Conservation (phyloP, 2,113 vertebrate genomes). For the Entomyzon cyanotis region DNA sequence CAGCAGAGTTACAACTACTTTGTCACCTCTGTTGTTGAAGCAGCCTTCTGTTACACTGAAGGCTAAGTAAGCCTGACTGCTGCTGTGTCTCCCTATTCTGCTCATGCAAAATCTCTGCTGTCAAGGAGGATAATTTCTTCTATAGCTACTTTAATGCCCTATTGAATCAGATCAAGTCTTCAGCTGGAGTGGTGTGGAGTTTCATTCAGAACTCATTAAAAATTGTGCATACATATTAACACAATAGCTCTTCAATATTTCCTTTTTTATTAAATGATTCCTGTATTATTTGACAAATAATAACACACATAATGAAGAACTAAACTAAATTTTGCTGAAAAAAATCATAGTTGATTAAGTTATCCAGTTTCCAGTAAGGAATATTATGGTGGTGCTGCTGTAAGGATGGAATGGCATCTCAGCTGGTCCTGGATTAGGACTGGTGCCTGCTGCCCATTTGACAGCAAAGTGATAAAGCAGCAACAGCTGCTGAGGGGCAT, state of each 20-base stretch:
- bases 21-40: background rate
- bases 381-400: background rate
- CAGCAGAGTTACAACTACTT: background rate
- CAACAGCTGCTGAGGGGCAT: constrained; percentile 20
- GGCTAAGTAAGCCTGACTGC: background rate
- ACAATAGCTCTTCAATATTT: background rate
- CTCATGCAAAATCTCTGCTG: background rate
- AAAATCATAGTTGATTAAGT: background rate
- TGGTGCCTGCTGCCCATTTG: background rate
- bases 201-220: background rate
- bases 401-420: background rate
- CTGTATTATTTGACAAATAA: background rate
- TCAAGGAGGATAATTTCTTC: background rate
- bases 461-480: background rate
- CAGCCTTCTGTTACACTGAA: background rate
- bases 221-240: background rate
- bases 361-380: background rate
- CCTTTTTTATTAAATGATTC: background rate
- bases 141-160: background rate
- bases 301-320: background rate
- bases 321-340: background rate
- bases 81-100: background rate
- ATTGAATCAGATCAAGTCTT: background rate
- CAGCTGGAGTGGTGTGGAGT: background rate
- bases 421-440: background rate